phyloP scores from a whole-genome alignment of 2,888 invertebrate genomes.

The Metellina segmentata region DNA sequence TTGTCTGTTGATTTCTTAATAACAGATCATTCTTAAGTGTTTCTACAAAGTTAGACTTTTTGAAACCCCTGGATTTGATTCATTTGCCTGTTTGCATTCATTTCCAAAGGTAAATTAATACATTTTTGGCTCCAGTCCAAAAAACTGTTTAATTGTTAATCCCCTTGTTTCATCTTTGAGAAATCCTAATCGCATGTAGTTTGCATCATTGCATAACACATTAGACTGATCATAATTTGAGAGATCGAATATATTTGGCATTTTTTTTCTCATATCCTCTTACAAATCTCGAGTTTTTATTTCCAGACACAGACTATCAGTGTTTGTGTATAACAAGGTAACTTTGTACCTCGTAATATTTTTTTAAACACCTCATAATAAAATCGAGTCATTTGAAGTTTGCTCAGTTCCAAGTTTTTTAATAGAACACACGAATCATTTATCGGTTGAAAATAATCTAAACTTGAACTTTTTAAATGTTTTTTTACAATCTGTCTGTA shows the following conservation, averaged over 20 bases:
- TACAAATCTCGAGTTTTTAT: background rate
- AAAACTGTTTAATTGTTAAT: background rate
- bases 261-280: background rate
- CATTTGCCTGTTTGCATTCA: background rate
- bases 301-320: background rate
- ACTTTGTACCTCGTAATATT: background rate
- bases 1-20: background rate
- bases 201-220: background rate
- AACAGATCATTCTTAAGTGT: background rate
- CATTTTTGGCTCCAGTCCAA: background rate
- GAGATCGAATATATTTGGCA: background rate
- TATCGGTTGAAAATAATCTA: background rate
- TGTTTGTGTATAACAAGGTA: background rate
- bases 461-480: background rate
- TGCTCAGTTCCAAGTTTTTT: background rate
- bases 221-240: background rate
- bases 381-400: background rate
- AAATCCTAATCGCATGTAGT: background rate
- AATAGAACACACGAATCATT: background rate
- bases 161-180: background rate
- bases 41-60: background rate
- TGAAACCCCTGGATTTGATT: background rate
- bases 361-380: background rate
- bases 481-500: background rate
- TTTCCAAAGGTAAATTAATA: background rate